Conservation (phyloP, 2,113 vertebrate species). For the Steatornis caripensis region DNA sequence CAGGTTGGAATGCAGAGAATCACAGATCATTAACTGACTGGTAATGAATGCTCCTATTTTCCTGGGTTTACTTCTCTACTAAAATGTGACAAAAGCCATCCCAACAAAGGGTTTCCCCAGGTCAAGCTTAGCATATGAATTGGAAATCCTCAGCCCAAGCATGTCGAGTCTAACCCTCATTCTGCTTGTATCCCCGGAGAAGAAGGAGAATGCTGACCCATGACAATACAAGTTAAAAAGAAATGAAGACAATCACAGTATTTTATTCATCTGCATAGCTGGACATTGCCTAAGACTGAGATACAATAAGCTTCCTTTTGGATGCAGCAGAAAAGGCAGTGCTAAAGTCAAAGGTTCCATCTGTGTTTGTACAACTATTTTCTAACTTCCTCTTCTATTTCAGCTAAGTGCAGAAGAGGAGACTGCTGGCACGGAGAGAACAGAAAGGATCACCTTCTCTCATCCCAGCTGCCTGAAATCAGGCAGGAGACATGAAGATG, state of each 20-base stretch:
- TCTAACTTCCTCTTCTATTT: background rate
- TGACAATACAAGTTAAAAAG: background rate
- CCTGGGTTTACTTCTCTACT: background rate
- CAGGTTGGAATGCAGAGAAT: background rate
- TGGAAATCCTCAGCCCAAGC: background rate
- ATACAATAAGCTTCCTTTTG: background rate
- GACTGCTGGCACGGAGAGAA: background rate
- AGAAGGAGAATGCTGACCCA: background rate
- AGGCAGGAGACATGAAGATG: background rate
- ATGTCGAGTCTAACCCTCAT: rapidly evolving
- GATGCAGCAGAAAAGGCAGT: background rate
- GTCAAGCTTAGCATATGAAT: background rate
- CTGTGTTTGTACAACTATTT: background rate
- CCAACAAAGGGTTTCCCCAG: background rate
- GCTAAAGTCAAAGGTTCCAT: background rate
- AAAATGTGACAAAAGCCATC: background rate
- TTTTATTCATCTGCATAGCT: background rate
- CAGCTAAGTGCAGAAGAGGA: background rate
- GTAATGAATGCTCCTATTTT: background rate
- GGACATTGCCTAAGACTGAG: background rate
- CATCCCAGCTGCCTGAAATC: background rate
- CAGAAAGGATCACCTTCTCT: background rate
- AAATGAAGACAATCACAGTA: background rate
- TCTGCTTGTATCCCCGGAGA: background rate
- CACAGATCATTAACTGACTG: background rate